Conservation (phyloP, 37 sponge, comb jelly and placozoan species). For the Aplysina aerophoba region DNA sequence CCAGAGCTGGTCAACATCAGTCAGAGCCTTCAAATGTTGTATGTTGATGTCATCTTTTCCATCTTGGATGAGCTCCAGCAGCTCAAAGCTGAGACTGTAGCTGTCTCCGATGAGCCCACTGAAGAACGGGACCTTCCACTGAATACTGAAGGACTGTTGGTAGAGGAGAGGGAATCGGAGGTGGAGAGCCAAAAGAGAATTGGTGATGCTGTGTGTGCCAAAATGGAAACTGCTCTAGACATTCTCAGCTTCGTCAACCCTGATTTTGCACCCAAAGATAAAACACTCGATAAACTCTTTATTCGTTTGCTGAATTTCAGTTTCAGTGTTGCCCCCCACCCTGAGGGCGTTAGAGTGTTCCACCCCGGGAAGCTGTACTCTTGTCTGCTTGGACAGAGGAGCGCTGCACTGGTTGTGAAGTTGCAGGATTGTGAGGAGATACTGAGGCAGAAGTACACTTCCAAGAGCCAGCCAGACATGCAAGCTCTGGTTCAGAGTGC, state of each 20-base stretch:
- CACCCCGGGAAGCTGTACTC: conserved; percentile 54
- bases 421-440: conserved; percentile 78
- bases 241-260: conserved; percentile 55
- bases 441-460: conserved; percentile 24
- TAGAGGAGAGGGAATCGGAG: too few relatives aligned
- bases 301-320: conserved; percentile 41
- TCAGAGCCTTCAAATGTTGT: conserved; percentile 59
- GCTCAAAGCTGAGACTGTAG: neutral
- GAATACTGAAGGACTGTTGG: too few relatives aligned
- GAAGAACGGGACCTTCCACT: too few relatives aligned
- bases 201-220: neutral
- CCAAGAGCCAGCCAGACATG: neutral
- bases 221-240: conserved; percentile 35
- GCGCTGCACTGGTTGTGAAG: conserved; percentile 49
- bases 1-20: conserved; percentile 53
- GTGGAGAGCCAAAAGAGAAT: too few relatives aligned
- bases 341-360: conserved; percentile 20
- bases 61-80: conserved; percentile 37
- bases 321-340: neutral
- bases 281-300: conserved; percentile 58
- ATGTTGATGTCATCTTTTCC: conserved; percentile 58
- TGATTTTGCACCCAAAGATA: conserved; percentile 37
- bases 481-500: neutral
- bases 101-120: neutral
- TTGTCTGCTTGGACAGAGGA: conserved; percentile 72